Conservation (phyloP, 2,113 vertebrate species). For the Lucifuga dentata region DNA sequence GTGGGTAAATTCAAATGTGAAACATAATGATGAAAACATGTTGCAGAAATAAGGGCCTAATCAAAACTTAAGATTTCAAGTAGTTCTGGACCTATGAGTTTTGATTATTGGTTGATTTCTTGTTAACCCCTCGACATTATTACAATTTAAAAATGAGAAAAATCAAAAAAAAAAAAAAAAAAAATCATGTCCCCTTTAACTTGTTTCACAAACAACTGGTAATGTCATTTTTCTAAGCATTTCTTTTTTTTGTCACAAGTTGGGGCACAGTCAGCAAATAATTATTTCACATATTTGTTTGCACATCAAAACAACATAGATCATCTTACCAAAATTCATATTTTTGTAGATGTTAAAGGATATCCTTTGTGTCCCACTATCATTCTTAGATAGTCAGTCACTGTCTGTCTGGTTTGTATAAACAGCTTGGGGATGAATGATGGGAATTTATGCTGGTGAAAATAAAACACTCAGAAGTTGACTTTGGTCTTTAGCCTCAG, state of each 20-base stretch:
- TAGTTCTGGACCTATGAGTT: too few relatives aligned
- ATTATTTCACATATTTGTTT: conserved; percentile 24
- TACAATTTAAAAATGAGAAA: too few relatives aligned
- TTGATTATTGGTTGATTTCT: too few relatives aligned
- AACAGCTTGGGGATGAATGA: conserved; percentile 16
- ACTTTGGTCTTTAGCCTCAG: conserved; percentile 1
- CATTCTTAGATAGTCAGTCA: conserved; percentile 7
- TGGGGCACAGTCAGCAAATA: conserved; percentile 19
- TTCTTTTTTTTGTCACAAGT: conserved; percentile 26
- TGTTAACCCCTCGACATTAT: too few relatives aligned
- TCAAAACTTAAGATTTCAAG: too few relatives aligned
- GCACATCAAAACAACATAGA: conserved; percentile 8
- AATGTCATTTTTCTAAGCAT: too few relatives aligned
- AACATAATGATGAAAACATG: too few relatives aligned
- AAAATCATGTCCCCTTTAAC: too few relatives aligned
- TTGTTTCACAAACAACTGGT: too few relatives aligned
- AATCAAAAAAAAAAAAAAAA: too few relatives aligned
- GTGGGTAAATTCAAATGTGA: too few relatives aligned
- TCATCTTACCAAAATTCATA: background rate
- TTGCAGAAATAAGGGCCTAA: too few relatives aligned
- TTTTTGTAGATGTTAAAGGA: conserved; percentile 9
- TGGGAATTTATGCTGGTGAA: background rate
- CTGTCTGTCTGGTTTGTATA: conserved; percentile 4
- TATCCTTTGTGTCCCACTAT: conserved; percentile 6
- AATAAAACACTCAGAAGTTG: background rate